phyloP scores from a whole-genome alignment of 2,797 vertebrate genomes.

The Ammospiza maritima region DNA sequence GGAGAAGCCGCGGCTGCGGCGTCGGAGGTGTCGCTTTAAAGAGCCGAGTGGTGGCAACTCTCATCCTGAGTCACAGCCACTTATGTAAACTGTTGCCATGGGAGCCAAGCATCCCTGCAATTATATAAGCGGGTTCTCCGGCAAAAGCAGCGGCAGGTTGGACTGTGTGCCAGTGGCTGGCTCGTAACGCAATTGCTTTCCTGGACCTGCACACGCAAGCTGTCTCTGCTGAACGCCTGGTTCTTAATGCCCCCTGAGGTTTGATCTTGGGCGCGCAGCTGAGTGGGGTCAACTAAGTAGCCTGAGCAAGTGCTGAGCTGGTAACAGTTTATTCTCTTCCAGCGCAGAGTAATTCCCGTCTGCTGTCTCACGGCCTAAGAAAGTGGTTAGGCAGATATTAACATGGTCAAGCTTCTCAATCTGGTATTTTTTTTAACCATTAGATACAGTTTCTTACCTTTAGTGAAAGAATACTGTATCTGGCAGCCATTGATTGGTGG shows the following conservation, averaged over 20 bases:
- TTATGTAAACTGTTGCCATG: conserved; percentile 72
- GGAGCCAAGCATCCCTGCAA: conserved; percentile 25
- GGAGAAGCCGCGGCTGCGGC: background rate
- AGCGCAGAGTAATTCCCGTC: background rate
- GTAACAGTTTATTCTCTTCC: background rate
- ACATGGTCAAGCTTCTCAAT: background rate
- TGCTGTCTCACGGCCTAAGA: background rate
- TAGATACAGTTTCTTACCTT: background rate
- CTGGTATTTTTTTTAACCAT: background rate
- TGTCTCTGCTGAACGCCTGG: rapidly evolving
- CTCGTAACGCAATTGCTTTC: background rate
- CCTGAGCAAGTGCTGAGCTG: background rate
- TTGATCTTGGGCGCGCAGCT: background rate
- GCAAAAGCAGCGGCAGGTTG: background rate
- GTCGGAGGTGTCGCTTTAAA: background rate
- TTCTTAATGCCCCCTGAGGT: background rate
- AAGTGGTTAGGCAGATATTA: background rate
- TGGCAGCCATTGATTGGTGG: background rate
- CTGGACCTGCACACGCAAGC: rapidly evolving
- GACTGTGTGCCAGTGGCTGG: background rate
- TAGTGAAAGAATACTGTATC: background rate
- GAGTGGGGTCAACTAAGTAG: rapidly evolving
- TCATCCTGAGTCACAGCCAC: conserved; percentile 34
- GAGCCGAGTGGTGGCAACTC: background rate
- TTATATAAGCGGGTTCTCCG: conserved; percentile 29